Percentiles rank a stretch among this genome's conserved stretches.
Conservation (phyloP, 2,113 vertebrate species). For the Dasyurus viverrinus region DNA sequence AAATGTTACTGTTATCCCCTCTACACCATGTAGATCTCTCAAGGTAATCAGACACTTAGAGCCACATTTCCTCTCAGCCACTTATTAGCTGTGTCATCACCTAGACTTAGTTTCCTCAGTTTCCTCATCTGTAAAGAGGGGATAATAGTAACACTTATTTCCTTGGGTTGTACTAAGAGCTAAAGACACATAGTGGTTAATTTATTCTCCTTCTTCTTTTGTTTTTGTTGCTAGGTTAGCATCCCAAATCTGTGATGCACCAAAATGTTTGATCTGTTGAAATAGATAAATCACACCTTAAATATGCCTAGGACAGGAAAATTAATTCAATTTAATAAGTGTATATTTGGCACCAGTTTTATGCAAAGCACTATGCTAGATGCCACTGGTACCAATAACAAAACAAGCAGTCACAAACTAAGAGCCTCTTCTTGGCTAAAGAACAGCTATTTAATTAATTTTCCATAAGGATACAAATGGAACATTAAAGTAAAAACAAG, state of each 20-base stretch:
- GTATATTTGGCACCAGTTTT: not conserved
- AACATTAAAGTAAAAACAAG: not conserved
- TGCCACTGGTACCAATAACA: not conserved
- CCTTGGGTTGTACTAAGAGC: too few species aligned
- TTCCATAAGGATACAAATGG: not conserved
- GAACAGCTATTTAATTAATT: not conserved
- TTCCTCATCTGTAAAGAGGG: too few species aligned
- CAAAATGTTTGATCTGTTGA: not conserved
- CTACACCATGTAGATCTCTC: not conserved
- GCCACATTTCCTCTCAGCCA: too few species aligned
- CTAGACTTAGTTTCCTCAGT: too few species aligned
- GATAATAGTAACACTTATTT: too few species aligned
- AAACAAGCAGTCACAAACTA: not conserved
- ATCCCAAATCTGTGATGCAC: not conserved
- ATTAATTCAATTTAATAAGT: not conserved
- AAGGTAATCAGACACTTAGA: not conserved
- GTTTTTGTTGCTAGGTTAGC: not conserved
- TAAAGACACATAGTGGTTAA: not conserved
- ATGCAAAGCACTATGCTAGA: not conserved
- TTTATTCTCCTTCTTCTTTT: not conserved
- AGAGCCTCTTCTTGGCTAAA: too few species aligned
- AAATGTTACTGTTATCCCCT: not conserved
- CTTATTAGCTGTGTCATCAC: too few species aligned
- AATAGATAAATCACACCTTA: not conserved
- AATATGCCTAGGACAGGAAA: not conserved